A percentile compares a stretch with the other conserved stretches of the same genome.
Conservation (phyloP, 2,888 invertebrate species). For the Anorthoa munda region DNA sequence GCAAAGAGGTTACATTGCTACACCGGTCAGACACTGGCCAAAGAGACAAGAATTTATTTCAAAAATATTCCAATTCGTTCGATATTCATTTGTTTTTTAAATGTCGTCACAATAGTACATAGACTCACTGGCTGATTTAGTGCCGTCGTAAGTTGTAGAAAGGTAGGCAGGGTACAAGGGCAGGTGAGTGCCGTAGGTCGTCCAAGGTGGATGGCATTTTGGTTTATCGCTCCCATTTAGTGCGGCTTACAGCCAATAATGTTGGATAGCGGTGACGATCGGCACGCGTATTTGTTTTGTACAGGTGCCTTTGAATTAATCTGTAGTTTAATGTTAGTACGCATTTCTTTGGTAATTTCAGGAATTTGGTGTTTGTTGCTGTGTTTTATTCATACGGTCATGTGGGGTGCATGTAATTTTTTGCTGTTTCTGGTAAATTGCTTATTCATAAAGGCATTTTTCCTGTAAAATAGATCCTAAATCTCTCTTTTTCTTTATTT, state of each 20-base stretch:
- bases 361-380: constrained; percentile 17
- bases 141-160: constrained; percentile 59
- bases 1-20: constrained; percentile 7
- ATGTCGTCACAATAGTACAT: constrained; percentile 50
- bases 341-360: constrained; percentile 19
- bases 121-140: constrained; percentile 59
- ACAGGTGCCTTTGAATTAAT: constrained; percentile 55
- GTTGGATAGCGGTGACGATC: constrained; percentile 59
- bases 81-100: constrained; percentile 59
- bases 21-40: not conserved
- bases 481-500: not conserved
- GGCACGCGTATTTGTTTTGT: constrained; percentile 55
- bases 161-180: constrained; percentile 56
- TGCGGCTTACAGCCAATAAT: constrained; percentile 63
- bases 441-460: not conserved
- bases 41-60: constrained; percentile 39
- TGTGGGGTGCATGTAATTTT: not conserved
- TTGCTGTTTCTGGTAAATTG: not conserved
- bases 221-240: constrained; percentile 73
- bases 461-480: not conserved
- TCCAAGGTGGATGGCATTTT: constrained; percentile 78
- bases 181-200: constrained; percentile 76
- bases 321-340: constrained; percentile 21
- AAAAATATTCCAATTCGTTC: constrained; percentile 43
- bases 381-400: constrained; percentile 13